Evolutionary conservation across 2,888 invertebrate species (phyloP).

Genomic region (Cylloceria caligata): DNA sequence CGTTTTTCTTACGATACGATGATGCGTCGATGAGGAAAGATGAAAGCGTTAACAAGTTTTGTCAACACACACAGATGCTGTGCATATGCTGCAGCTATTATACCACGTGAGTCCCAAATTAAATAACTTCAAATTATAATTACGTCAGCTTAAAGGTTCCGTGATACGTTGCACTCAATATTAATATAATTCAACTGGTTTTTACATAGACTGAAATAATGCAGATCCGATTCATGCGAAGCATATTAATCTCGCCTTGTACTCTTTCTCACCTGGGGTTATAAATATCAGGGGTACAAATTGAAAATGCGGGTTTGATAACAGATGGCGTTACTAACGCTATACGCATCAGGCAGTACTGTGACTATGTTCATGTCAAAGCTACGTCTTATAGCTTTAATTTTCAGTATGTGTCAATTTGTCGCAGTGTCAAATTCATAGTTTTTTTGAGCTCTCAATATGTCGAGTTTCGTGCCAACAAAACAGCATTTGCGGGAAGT

Average conservation of each 20-base stretch:
- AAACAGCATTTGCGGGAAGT: no score
- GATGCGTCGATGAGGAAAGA: conserved; percentile 44
- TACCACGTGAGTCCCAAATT: neutral
- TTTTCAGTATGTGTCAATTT: no score
- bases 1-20: conserved; percentile 49
- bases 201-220: neutral
- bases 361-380: no score
- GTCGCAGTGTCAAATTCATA: no score
- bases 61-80: conserved; percentile 29
- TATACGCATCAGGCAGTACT: no score
- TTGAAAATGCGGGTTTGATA: no score
- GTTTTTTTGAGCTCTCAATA: no score
- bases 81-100: neutral
- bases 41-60: conserved; percentile 11
- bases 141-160: neutral
- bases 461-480: no score
- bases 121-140: neutral
- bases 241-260: conserved; percentile 45
- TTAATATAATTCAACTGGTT: neutral
- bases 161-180: neutral
- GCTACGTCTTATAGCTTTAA: no score
- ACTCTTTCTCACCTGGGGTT: conserved; percentile 42
- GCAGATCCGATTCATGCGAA: neutral
- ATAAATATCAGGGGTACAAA: no score
- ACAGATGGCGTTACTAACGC: no score